phyloP scores from a whole-genome alignment of 2,797 vertebrate genomes.

The Argyrosomus regius region DNA sequence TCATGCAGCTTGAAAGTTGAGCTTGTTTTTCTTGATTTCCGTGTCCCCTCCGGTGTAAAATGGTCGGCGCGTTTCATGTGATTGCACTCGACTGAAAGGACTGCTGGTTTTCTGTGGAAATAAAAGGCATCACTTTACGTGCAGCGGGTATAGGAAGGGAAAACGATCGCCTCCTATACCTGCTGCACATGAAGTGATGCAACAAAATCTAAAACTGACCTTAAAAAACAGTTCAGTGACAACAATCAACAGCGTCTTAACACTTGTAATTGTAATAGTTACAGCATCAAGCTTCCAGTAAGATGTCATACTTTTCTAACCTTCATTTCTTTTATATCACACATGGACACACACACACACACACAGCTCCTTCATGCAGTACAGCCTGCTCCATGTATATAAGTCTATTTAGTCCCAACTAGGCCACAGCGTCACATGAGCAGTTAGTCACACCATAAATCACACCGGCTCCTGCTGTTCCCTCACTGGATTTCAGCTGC shows the following conservation, averaged over 20 bases:
- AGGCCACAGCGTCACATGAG: constrained; percentile 73
- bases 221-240: not conserved
- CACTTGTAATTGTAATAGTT: not conserved
- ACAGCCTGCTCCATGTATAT: constrained; percentile 40
- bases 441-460: constrained; percentile 75
- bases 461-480: constrained; percentile 57
- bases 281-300: constrained; percentile 11
- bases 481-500: constrained; percentile 63
- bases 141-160: not conserved
- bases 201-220: not conserved
- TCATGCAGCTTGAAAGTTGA: too few relatives aligned
- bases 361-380: constrained; percentile 28
- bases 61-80: not conserved
- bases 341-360: constrained; percentile 1
- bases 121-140: not conserved
- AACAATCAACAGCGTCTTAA: not conserved
- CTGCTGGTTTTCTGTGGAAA: not conserved
- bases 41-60: not conserved
- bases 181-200: not conserved
- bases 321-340: constrained; percentile 5
- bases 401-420: constrained; percentile 65
- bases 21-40: not conserved
- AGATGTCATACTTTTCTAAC: not conserved
- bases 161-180: not conserved
- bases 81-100: not conserved